These are phyloP conservation scores for Leucoma salicis DNA, from an alignment of 2,888 invertebrate species.

Conservation along the genomic window DNA sequence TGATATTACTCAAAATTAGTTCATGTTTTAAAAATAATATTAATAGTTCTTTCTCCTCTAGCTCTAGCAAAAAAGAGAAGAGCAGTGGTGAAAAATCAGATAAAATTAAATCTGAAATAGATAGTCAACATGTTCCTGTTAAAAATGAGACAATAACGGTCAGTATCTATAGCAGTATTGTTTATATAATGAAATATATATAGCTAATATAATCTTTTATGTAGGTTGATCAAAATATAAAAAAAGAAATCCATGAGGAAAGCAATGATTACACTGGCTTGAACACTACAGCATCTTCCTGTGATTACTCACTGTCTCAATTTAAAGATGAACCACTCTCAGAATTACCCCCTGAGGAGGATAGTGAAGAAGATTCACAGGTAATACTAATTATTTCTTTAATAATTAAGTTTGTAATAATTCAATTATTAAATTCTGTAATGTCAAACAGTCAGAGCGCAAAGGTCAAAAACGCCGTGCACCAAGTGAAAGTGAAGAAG, in stretches of 20 bases:
- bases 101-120: slow-evolving; percentile 56
- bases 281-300: slow-evolving; percentile 84
- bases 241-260: slow-evolving; percentile 72
- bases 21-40: not conserved
- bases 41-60: slow-evolving; percentile 15
- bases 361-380: slow-evolving; percentile 89
- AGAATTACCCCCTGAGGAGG: slow-evolving; percentile 72
- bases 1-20: not conserved
- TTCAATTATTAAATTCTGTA: not conserved
- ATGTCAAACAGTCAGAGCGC: slow-evolving; percentile 43
- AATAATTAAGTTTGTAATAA: not conserved
- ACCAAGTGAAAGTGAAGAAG: slow-evolving; percentile 86
- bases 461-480: slow-evolving; percentile 55
- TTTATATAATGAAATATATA: too few species aligned
- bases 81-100: slow-evolving; percentile 54
- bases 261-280: slow-evolving; percentile 64
- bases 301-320: slow-evolving; percentile 87
- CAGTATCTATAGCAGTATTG: too few species aligned
- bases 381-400: slow-evolving; percentile 59
- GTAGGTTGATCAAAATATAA: slow-evolving; percentile 66
- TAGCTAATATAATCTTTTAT: slow-evolving; percentile 1
- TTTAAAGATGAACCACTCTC: slow-evolving; percentile 83
- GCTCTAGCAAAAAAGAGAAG: slow-evolving; percentile 68
- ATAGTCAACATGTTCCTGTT: slow-evolving; percentile 53
- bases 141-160: slow-evolving; percentile 71